These are phyloP conservation scores for Lasiurus borealis DNA, from an alignment of 2,113 vertebrate genomes.

Conservation along the genomic window DNA sequence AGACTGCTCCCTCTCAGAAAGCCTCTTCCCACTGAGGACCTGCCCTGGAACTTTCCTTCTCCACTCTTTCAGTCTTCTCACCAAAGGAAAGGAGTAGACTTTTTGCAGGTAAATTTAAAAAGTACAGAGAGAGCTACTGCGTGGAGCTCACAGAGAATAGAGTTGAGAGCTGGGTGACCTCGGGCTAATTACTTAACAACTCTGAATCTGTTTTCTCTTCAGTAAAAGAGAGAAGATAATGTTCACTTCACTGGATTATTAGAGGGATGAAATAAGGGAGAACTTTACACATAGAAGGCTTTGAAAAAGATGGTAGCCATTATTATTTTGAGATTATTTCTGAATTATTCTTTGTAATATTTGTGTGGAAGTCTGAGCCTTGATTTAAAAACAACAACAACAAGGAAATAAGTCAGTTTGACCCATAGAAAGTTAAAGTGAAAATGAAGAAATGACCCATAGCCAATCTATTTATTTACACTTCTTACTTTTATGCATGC, in stretches of 20 bases:
- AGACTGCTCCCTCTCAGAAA: not conserved
- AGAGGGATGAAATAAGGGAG: conserved; percentile 13
- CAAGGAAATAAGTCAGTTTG: not conserved
- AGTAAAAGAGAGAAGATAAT: not conserved
- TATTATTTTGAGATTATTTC: conserved; percentile 28
- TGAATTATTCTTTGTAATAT: not conserved
- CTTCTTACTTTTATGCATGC: not conserved
- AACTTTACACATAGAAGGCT: not conserved
- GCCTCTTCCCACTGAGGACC: not conserved
- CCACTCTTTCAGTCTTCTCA: not conserved
- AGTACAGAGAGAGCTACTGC: not conserved
- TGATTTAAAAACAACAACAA: not conserved
- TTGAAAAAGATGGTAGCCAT: not conserved
- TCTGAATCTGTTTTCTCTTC: not conserved
- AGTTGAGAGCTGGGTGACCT: not conserved
- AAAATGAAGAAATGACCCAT: not conserved
- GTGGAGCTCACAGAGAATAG: not conserved
- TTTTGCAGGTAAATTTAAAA: not conserved
- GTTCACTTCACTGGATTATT: not conserved
- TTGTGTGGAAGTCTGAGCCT: not conserved
- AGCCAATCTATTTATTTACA: not conserved
- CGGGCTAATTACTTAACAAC: not conserved
- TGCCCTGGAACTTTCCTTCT: not conserved
- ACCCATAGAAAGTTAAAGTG: not conserved
- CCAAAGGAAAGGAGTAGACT: conserved; percentile 20